Percentiles rank a stretch among this genome's conserved stretches.
Evolutionary conservation across 2,113 vertebrate species (phyloP).

Genomic region (Strix uralensis): DNA sequence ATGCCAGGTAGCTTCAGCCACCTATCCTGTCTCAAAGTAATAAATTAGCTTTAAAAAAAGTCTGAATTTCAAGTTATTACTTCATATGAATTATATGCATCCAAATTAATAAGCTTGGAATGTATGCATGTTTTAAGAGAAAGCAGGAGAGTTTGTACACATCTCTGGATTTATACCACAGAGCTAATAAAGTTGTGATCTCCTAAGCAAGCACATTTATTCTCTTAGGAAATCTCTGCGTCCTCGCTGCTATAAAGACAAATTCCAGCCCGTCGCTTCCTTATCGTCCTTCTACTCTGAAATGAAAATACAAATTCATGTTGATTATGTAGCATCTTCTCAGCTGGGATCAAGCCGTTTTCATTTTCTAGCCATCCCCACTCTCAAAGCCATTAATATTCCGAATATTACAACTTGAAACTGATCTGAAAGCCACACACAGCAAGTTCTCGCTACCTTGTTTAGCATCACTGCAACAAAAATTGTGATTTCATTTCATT

Average conservation of each 20-base stretch:
- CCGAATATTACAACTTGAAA: background rate
- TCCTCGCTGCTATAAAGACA: background rate
- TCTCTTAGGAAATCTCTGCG: background rate
- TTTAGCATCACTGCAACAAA: background rate
- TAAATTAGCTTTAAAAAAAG: background rate
- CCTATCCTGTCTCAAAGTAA: background rate
- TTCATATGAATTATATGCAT: background rate
- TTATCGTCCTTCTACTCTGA: background rate
- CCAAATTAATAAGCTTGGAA: background rate
- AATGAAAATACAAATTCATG: conserved; percentile 25
- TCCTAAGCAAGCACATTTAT: conserved; percentile 12
- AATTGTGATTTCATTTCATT: background rate
- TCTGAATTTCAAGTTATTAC: background rate
- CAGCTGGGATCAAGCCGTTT: background rate
- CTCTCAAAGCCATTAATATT: conserved; percentile 10
- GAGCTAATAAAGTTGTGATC: conserved; percentile 14
- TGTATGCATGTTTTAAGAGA: background rate
- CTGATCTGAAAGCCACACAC: background rate
- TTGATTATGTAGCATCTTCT: conserved; percentile 1
- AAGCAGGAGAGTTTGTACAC: background rate
- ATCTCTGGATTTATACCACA: conserved; percentile 1
- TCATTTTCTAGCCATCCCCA: background rate
- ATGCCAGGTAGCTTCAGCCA: background rate
- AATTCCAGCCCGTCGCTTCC: conserved; percentile 10
- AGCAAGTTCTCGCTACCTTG: background rate